These are phyloP conservation scores for Trichomycterus rosablanca DNA, from an alignment of 2,113 vertebrate genomes.

Conservation along the genomic window DNA sequence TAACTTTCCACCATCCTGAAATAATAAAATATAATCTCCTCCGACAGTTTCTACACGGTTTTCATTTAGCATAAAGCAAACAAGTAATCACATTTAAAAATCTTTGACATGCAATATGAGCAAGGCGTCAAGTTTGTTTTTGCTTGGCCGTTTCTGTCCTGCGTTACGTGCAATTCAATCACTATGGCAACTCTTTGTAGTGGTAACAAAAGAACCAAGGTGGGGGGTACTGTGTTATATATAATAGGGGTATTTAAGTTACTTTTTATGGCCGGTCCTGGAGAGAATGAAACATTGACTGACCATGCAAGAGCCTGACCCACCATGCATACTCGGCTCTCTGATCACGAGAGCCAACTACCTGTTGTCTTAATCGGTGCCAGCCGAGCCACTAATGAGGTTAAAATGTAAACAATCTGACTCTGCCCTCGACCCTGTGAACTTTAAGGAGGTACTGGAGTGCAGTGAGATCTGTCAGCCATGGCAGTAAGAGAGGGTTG, in stretches of 20 bases:
- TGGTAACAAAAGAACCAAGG: no score
- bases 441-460: slow-evolving; percentile 1
- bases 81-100: no score
- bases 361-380: not conserved
- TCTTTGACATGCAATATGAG: no score
- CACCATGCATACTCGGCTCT: slow-evolving; percentile 18
- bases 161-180: no score
- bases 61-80: no score
- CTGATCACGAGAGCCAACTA: slow-evolving; percentile 25
- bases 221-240: not conserved
- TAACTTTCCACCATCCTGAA: no score
- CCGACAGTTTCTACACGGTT: no score
- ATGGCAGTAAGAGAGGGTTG: slow-evolving; percentile 10
- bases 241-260: slow-evolving; percentile 13
- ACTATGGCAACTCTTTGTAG: no score
- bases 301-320: slow-evolving; percentile 26
- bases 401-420: slow-evolving; percentile 30
- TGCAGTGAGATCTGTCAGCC: slow-evolving; percentile 2
- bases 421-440: not conserved
- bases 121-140: no score
- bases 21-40: no score
- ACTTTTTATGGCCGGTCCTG: not conserved
- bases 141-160: no score
- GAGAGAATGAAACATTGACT: slow-evolving; percentile 14
- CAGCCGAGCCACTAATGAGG: slow-evolving; percentile 24